Evolutionary conservation across 2,888 invertebrate genomes (phyloP), one percentile per base, ranked within the genome.

Genomic region (Cerastis leucographa): DNA sequence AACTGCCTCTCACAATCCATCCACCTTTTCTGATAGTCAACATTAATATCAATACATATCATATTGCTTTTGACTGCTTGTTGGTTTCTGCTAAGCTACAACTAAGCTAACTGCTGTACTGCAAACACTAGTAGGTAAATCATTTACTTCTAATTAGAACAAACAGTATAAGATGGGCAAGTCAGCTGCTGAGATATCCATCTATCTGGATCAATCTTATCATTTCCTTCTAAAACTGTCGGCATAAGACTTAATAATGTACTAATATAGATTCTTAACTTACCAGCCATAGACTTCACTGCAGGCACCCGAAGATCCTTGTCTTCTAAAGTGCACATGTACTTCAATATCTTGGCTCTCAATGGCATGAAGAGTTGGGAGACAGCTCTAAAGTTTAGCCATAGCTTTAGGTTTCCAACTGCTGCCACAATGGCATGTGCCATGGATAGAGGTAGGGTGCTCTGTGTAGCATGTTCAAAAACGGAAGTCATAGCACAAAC

Each of bases 311-410:
- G 97, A 70, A 99, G 97, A 94, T 99, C 99, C 91, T 99, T 98
- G 94, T 99, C 99, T 29, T 98, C 98, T 86, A 99, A 97, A 94
- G 98, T 98, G 95, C 99, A 99, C 99, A 99, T 99, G 92, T 99
- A 99, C 87, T 98, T 97, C 89, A 99, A 97, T 81, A 99, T 99
- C 90, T 98, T 98, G 84, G 98, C 98, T 79, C 99, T 97, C 85
- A 99, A 95, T 29, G 99, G 99, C 93, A 99, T 98, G 92, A 99
- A 98, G 85, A 98, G 97, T 92, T 99, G 98, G 87, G 99, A 97
- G 84, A 99, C 98, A 84, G 99, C 98, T 90, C 98, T 98, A 91
- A 98, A 99, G 95, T 99, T 99, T 89, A 99, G 97, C 99, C 99
- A 99, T 54, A 99, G 96, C 92, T 99, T 99, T 74, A 99, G 97